Evolutionary conservation across 2,888 invertebrate species (phyloP).

Genomic region (Philhelius pedissequus): DNA sequence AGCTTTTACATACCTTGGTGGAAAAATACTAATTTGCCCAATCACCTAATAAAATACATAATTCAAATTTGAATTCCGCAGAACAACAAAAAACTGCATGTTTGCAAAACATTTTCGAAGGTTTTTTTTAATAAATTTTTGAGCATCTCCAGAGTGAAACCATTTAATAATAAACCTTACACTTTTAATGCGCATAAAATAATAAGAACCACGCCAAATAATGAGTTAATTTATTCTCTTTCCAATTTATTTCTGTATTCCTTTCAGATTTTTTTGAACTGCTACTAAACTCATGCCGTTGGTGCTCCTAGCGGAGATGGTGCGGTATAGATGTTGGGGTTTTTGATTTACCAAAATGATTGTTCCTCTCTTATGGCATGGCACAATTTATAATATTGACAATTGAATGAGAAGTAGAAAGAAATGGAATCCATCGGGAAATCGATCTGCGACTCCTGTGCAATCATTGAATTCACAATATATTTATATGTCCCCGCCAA

Average conservation of each 20-base stretch:
- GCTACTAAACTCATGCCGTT: not conserved
- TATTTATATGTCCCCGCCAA: not conserved
- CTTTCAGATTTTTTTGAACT: not conserved
- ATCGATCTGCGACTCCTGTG: constrained; percentile 63
- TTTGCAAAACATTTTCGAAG: not conserved
- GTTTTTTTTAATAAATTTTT: not conserved
- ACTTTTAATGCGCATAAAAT: not conserved
- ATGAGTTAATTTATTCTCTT: constrained; percentile 17
- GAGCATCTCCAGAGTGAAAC: not conserved
- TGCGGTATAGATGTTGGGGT: too few relatives aligned
- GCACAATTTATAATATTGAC: constrained; percentile 57
- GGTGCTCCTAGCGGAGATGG: too few relatives aligned
- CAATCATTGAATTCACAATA: constrained; percentile 64
- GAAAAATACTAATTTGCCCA: too few relatives aligned
- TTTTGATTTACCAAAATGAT: constrained; percentile 1
- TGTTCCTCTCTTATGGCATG: constrained; percentile 22
- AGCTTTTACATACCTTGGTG: too few relatives aligned
- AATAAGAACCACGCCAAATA: not conserved
- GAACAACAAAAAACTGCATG: not conserved
- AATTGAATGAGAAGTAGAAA: constrained; percentile 16
- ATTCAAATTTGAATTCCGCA: too few relatives aligned
- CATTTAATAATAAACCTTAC: not conserved
- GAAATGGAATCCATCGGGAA: constrained; percentile 52
- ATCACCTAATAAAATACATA: too few relatives aligned
- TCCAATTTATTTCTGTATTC: not conserved